Conservation (phyloP, 2,888 invertebrate genomes). For the Drosophila merina region DNA sequence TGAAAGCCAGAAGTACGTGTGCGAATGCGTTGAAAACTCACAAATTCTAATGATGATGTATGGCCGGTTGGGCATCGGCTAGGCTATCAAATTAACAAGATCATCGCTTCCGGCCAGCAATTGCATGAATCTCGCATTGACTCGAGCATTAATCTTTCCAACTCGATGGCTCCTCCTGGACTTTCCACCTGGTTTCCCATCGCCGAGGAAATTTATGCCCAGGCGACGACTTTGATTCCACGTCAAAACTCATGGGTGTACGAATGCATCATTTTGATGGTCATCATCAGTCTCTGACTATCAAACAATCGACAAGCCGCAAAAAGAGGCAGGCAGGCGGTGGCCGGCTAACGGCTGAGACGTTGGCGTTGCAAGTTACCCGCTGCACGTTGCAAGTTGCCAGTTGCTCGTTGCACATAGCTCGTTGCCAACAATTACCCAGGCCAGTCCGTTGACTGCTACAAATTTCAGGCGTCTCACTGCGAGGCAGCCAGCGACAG, state of each 20-base stretch:
- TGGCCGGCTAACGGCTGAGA: conserved; percentile 38
- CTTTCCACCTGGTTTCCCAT: conserved; percentile 46
- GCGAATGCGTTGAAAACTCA: conserved; percentile 76
- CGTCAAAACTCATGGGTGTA: conserved; percentile 82
- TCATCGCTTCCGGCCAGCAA: conserved; percentile 76
- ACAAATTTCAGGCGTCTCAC: conserved; percentile 75
- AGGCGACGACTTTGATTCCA: conserved; percentile 77
- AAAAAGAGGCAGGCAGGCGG: conserved; percentile 57
- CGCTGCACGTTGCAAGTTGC: conserved; percentile 1
- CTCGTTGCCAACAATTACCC: conserved; percentile 66
- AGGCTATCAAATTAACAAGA: conserved; percentile 79
- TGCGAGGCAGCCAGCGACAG: conserved; percentile 58
- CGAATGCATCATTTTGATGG: conserved; percentile 83
- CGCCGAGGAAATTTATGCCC: conserved; percentile 67
- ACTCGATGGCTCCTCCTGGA: conserved; percentile 12
- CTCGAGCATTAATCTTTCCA: conserved; percentile 74
- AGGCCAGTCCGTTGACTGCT: conserved; percentile 66
- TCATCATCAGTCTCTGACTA: conserved; percentile 82
- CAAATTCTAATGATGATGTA: conserved; percentile 80
- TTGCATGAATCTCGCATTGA: conserved; percentile 60
- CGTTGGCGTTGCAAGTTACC: conserved; percentile 56
- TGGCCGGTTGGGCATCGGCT: conserved; percentile 58
- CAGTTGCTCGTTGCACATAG: conserved; percentile 2
- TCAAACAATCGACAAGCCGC: conserved; percentile 77
- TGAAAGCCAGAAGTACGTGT: conserved; percentile 59